Evolutionary conservation across 1,140 invertebrate genomes (phyloP).

Genomic region (Psix sp.): DNA sequence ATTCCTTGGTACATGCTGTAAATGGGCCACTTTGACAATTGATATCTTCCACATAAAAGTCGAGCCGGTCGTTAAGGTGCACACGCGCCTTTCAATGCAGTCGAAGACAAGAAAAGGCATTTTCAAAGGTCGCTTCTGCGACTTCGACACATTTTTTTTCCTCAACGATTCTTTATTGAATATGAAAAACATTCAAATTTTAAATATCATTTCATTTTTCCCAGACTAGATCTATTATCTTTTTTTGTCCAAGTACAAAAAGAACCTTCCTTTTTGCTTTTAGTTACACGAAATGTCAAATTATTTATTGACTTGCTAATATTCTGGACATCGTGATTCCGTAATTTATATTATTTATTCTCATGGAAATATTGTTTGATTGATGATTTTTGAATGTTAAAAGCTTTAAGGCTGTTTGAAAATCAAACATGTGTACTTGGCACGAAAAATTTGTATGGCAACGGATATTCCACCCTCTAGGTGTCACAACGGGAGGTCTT

Average conservation of each 20-base stretch:
- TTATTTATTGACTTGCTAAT: too few species aligned
- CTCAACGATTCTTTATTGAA: too few species aligned
- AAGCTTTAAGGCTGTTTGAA: conserved; percentile 14
- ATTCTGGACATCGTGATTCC: too few species aligned
- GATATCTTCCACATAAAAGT: conserved; percentile 39
- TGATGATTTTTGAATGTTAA: conserved; percentile 22
- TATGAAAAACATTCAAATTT: too few species aligned
- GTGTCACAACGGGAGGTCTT: conserved; percentile 28
- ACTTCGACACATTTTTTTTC: too few species aligned
- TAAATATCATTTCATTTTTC: too few species aligned
- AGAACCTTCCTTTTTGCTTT: too few species aligned
- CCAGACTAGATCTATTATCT: too few species aligned
- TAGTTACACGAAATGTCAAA: too few species aligned
- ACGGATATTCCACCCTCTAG: conserved; percentile 34
- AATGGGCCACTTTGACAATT: conserved; percentile 40
- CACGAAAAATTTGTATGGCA: conserved; percentile 29
- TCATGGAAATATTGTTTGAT: conserved; percentile 4
- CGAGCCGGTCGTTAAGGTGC: conserved; percentile 19
- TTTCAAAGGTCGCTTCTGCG: too few species aligned
- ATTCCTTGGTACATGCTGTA: conserved; percentile 17
- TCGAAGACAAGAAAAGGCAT: conserved; percentile 12
- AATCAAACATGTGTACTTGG: conserved; percentile 24
- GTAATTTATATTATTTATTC: too few species aligned
- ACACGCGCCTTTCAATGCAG: conserved; percentile 4
- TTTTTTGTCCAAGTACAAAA: too few species aligned